Conservation (phyloP, 2,888 invertebrate species). For the Thysanoteuthis rhombus region DNA sequence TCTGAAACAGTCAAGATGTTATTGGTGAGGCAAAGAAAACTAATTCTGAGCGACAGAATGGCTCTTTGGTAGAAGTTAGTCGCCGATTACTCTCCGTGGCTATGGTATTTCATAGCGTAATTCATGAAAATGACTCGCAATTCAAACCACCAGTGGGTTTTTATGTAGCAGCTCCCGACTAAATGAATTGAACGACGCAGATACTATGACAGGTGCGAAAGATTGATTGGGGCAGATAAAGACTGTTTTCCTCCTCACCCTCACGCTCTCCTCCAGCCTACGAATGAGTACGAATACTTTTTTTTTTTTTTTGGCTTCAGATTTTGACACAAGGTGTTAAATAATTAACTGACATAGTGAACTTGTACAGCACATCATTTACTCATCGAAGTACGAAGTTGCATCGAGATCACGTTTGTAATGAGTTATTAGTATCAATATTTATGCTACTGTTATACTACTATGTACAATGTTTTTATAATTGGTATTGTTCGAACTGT, state of each 20-base stretch:
- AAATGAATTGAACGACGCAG: not conserved
- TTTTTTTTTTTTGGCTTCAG: not conserved
- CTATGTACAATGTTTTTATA: no score
- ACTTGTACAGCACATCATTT: not conserved
- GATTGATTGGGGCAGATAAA: not conserved
- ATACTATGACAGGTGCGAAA: not conserved
- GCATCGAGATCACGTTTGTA: not conserved
- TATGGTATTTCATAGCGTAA: no score
- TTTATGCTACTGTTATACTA: no score
- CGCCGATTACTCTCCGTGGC: no score
- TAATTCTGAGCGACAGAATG: no score
- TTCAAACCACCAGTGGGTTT: no score
- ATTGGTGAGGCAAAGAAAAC: no score
- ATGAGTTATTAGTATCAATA: not conserved
- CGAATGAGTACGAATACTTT: not conserved
- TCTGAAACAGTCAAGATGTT: no score
- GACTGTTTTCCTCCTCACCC: not conserved
- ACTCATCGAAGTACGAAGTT: not conserved
- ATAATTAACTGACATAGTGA: not conserved
- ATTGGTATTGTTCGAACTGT: no score
- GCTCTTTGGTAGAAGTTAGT: no score
- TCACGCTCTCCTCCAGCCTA: not conserved
- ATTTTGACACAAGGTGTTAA: not conserved
- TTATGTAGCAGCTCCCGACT: no score
- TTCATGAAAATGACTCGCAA: no score